Evolutionary conservation across 2,797 vertebrate genomes (phyloP).

Genomic region (Gila robusta): DNA sequence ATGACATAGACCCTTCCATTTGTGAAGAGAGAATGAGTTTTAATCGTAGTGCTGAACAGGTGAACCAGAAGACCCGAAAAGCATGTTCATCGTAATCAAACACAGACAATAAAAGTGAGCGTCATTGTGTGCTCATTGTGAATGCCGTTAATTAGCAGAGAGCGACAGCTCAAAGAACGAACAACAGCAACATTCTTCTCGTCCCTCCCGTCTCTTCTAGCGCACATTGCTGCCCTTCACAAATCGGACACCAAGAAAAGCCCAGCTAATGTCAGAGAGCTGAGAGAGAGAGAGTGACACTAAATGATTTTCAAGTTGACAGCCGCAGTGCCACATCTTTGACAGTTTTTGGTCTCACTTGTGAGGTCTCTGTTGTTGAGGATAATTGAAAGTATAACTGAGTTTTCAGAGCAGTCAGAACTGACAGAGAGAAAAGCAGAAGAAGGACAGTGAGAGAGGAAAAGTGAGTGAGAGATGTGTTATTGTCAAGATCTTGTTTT

Average conservation of each 20-base stretch:
- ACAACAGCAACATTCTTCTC: constrained; percentile 60
- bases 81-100: constrained; percentile 40
- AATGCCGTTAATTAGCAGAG: constrained; percentile 65
- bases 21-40: constrained; percentile 20
- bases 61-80: constrained; percentile 18
- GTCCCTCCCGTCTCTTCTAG: constrained; percentile 46
- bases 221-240: constrained; percentile 43
- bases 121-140: constrained; percentile 32
- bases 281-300: constrained; percentile 71
- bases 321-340: constrained; percentile 74
- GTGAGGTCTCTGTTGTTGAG: constrained; percentile 72
- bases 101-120: constrained; percentile 52
- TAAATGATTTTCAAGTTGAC: constrained; percentile 80
- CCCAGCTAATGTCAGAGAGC: constrained; percentile 67
- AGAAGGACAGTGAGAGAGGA: constrained; percentile 59
- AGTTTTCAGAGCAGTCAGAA: constrained; percentile 67
- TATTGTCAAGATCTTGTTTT: constrained; percentile 61
- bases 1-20: constrained; percentile 9
- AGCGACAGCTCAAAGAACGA: constrained; percentile 67
- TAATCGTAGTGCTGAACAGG: constrained; percentile 35
- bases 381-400: constrained; percentile 82
- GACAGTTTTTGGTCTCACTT: constrained; percentile 74
- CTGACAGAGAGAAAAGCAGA: constrained; percentile 58
- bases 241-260: constrained; percentile 51
- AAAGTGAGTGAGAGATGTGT: constrained; percentile 47